A percentile compares a stretch with the other conserved stretches of the same genome.
These are phyloP conservation scores for Prolemur simus DNA, from an alignment of 2,113 vertebrate species.

Conservation along the genomic window DNA sequence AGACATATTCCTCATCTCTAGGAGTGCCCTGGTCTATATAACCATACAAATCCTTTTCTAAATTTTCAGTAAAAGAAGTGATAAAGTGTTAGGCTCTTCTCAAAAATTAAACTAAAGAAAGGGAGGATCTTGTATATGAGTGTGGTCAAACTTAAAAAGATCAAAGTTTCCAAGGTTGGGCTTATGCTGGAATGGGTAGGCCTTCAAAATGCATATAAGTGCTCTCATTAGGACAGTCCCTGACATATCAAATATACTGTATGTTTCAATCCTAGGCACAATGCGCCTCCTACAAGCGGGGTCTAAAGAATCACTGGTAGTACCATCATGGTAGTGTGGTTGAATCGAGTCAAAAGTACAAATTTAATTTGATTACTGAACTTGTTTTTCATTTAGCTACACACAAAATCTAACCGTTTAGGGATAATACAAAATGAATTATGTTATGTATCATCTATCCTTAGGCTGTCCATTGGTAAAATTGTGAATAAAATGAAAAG, in stretches of 20 bases:
- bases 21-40: neutral
- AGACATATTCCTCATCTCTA: neutral
- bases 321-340: neutral
- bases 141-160: neutral
- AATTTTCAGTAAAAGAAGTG: neutral
- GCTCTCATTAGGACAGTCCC: neutral
- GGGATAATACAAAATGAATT: neutral
- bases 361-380: slow-evolving; percentile 22
- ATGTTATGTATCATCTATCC: neutral
- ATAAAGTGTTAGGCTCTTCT: neutral
- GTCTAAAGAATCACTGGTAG: neutral
- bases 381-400: neutral
- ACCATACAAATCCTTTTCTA: neutral
- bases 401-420: neutral
- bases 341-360: slow-evolving; percentile 15
- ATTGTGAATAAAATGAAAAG: neutral
- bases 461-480: neutral
- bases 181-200: neutral
- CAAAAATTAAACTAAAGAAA: neutral
- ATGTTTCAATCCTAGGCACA: neutral
- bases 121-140: neutral
- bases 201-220: neutral
- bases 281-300: neutral
- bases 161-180: neutral
- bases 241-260: neutral